Conservation (phyloP, 1,140 invertebrate genomes). For the Lethocerus indicus region DNA sequence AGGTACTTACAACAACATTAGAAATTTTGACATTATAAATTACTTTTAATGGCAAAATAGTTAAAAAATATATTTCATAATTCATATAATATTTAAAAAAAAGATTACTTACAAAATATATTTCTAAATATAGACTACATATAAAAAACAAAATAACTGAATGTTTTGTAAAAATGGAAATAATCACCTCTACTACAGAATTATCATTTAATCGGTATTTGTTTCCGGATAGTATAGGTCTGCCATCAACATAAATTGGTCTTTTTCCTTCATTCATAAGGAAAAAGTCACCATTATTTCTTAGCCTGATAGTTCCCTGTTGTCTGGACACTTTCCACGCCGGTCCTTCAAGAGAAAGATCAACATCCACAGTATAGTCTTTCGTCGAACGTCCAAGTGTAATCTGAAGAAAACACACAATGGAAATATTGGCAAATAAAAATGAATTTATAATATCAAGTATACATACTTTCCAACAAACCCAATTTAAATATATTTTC, state of each 20-base stretch:
- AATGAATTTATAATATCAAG: background rate
- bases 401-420: slow-evolving; percentile 39
- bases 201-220: slow-evolving; percentile 83
- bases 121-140: no score
- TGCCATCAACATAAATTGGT: slow-evolving; percentile 84
- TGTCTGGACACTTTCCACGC: slow-evolving; percentile 67
- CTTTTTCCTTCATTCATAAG: slow-evolving; percentile 89
- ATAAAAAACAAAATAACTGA: no score
- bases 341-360: slow-evolving; percentile 82
- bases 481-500: background rate
- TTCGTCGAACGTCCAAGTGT: slow-evolving; percentile 79
- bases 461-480: background rate
- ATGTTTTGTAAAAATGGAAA: background rate
- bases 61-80: no score
- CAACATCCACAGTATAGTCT: slow-evolving; percentile 83
- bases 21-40: no score
- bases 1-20: no score
- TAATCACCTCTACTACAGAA: slow-evolving; percentile 75
- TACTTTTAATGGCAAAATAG: no score
- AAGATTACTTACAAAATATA: no score
- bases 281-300: slow-evolving; percentile 87
- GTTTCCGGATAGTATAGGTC: slow-evolving; percentile 68
- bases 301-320: slow-evolving; percentile 76
- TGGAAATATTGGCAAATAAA: background rate
- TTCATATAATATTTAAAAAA: no score